A percentile compares a stretch with the other conserved stretches of the same genome.
These are phyloP conservation scores for Chelonia mydas DNA, from an alignment of 2,797 vertebrate species.

Conservation along the genomic window DNA sequence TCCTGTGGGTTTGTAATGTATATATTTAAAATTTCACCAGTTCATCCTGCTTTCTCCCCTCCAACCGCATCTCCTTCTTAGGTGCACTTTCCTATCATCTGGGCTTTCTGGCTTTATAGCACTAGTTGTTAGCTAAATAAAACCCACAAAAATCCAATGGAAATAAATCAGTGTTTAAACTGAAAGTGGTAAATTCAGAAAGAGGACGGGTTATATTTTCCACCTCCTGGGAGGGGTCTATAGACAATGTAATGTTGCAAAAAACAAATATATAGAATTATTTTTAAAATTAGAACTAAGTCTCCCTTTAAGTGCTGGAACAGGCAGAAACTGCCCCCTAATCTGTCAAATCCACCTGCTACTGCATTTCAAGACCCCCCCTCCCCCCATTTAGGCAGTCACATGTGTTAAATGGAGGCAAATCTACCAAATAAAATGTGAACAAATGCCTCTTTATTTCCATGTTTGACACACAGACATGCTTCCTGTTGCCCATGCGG, in stretches of 20 bases:
- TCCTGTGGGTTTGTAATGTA: not conserved
- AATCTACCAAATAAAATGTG: not conserved
- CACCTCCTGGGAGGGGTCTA: not conserved
- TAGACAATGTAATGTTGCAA: not conserved
- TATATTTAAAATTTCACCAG: not conserved
- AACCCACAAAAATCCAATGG: not conserved
- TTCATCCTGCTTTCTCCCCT: not conserved
- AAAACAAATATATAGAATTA: not conserved
- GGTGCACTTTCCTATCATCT: not conserved
- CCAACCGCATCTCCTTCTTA: not conserved
- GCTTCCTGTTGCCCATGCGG: not conserved
- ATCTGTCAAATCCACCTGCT: not conserved
- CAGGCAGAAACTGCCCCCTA: not conserved
- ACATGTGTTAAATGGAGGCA: conserved; percentile 19
- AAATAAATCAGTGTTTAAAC: not conserved
- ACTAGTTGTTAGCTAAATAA: not conserved
- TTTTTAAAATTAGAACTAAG: not conserved
- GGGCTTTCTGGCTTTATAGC: not conserved
- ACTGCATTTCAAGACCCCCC: not conserved
- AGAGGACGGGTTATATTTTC: not conserved
- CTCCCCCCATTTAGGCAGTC: accelerated
- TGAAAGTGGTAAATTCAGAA: not conserved
- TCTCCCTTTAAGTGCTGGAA: not conserved
- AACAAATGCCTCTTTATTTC: not conserved
- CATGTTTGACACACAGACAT: accelerated